phyloP scores from a whole-genome alignment of 2,888 invertebrate species.

The Noctuana brunneofusca region DNA sequence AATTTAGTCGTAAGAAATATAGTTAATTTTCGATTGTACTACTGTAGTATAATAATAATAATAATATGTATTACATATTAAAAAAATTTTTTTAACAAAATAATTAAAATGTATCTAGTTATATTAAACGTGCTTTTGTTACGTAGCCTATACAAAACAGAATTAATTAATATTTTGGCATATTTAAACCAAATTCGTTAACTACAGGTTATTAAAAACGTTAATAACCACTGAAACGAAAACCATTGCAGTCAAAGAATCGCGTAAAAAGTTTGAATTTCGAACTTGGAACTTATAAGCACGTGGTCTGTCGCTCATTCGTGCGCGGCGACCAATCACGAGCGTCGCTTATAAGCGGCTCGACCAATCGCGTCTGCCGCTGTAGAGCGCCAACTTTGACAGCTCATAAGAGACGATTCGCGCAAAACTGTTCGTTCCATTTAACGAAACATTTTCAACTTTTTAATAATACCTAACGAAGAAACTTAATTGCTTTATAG shows the following conservation, averaged over 20 bases:
- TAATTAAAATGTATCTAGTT: neutral
- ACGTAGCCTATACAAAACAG: neutral
- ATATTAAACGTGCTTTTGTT: no score
- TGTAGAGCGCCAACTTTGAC: slow-evolving; percentile 69
- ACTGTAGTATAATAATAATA: neutral
- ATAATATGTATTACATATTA: neutral
- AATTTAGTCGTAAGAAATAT: neutral
- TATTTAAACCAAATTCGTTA: neutral
- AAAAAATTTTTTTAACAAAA: neutral
- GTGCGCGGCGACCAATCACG: slow-evolving; percentile 51
- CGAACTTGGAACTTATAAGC: slow-evolving; percentile 74
- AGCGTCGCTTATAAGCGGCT: slow-evolving; percentile 69
- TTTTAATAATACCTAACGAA: neutral
- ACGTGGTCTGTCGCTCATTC: slow-evolving; percentile 79
- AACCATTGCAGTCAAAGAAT: neutral
- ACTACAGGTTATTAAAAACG: neutral
- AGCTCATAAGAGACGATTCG: slow-evolving; percentile 71
- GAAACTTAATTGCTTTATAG: no score
- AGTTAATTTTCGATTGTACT: no score
- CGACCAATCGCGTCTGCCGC: slow-evolving; percentile 71
- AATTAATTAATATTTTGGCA: neutral
- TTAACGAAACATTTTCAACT: neutral
- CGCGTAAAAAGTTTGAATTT: slow-evolving; percentile 67
- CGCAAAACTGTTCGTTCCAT: slow-evolving; percentile 9
- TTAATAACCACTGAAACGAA: neutral